phyloP scores from a whole-genome alignment of 2,888 invertebrate species.

The Pristionchus entomophagus region DNA sequence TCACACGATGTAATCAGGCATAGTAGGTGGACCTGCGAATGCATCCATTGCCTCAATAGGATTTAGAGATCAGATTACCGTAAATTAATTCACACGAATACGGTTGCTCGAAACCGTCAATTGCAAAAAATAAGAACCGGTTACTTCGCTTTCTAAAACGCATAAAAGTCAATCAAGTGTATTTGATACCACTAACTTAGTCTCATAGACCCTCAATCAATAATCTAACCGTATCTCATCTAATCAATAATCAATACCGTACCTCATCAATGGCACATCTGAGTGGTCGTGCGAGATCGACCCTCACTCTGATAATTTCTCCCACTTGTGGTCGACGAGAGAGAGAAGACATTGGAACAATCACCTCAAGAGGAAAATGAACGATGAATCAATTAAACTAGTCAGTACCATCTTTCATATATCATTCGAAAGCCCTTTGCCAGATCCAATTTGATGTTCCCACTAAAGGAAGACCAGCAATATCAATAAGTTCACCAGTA shows the following conservation, averaged over 20 bases:
- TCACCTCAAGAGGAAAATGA: not conserved
- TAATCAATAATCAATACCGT: constrained; percentile 15
- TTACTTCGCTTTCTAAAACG: no score
- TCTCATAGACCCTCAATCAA: not conserved
- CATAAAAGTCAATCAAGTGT: no score
- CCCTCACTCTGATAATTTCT: constrained; percentile 33
- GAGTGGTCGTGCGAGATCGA: constrained; percentile 32
- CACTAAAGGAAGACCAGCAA: no score
- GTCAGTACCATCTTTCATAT: no score
- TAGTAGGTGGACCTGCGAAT: constrained; percentile 19
- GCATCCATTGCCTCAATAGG: constrained; percentile 44
- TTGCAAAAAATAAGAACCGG: not conserved
- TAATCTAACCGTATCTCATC: not conserved
- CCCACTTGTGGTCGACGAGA: not conserved
- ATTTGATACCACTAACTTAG: not conserved
- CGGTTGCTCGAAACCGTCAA: not conserved
- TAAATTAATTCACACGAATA: not conserved
- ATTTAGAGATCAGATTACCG: constrained; percentile 3
- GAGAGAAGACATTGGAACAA: constrained; percentile 19
- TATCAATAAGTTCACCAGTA: no score
- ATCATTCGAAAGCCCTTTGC: no score
- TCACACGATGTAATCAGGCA: constrained; percentile 43
- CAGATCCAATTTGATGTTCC: no score
- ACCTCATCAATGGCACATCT: constrained; percentile 41
- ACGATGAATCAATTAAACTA: not conserved